Evolutionary conservation across 2,888 invertebrate genomes (phyloP), one percentile per base, ranked within the genome.

Genomic region (Cotesia congregata): DNA sequence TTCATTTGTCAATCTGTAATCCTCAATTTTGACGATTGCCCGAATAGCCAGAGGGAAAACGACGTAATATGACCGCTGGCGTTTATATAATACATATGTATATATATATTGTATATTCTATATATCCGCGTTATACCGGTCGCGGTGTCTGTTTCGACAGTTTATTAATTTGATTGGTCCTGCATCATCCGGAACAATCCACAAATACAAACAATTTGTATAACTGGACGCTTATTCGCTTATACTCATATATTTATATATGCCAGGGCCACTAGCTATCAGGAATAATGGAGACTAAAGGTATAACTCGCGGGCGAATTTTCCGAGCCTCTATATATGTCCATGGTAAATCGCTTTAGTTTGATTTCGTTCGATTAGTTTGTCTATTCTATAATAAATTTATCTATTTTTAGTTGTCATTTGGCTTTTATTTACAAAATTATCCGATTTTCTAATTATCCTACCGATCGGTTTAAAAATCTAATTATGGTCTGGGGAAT

Each of bases 91-190:
- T 72, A 61, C 40, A 64, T 39, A 62, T 62, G 17, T 60, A 20
- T 41, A 68, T 60, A 20, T n/a, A 38, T 75, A 20, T 38, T 67
- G 61, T 38, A 67, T 62, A 41, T 75, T 80, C 65, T 75, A 77
- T 73, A 70, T 74, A 61, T n/a, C n/a, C 67, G 50, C 74, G 70
- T 74, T 7, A 75, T 78, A 73, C 78, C 40, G 67, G 64, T 74
- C 75, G 79, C 82, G 80, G 80, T 82, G 80, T 79, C 83, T 83
- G 85, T 83, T 86, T 86, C 85, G 85, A 83, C 84, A 87, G 86
- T 88, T 88, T 88, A 88, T 88, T 89, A 89, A 88, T 88, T 89
- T 88, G 87, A 89, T 88, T 88, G 89, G 83, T 84, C 81, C 82
- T 78, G 78, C 79, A 71, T 79, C 76, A 79, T 80, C 72, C 75